A percentile compares a stretch with the other conserved stretches of the same genome.
Conservation (phyloP, 1,140 invertebrate species). For the Trachymyrmex cornetzi region DNA sequence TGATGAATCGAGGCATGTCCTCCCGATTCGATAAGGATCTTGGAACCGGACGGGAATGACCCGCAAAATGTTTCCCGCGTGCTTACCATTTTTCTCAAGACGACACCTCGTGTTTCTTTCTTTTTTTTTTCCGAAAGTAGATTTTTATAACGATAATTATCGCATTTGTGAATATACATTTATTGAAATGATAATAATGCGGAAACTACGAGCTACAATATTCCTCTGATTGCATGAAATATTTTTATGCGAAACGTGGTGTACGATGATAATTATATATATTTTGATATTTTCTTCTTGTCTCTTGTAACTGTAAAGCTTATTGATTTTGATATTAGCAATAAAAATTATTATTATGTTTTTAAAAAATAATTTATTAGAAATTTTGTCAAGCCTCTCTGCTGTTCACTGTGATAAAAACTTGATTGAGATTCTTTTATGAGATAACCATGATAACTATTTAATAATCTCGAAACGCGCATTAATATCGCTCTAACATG, state of each 20-base stretch:
- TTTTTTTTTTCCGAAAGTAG: neutral
- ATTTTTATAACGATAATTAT: neutral
- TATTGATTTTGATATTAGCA: neutral
- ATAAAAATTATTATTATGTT: neutral
- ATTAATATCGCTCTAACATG: slow-evolving; percentile 3
- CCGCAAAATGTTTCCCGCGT: slow-evolving; percentile 26
- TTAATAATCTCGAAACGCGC: slow-evolving; percentile 41
- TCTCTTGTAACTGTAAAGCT: neutral
- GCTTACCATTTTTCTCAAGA: slow-evolving; percentile 49
- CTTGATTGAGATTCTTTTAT: slow-evolving; percentile 10
- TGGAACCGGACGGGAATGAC: slow-evolving; percentile 48
- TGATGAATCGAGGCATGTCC: slow-evolving; percentile 65
- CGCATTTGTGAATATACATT: neutral
- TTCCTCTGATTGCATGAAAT: neutral
- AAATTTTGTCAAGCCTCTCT: neutral
- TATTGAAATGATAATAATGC: neutral
- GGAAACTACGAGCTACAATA: neutral
- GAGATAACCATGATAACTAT: slow-evolving; percentile 47
- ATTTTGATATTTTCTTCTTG: neutral
- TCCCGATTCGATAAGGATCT: slow-evolving; percentile 66
- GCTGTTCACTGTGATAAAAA: neutral
- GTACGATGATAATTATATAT: no score
- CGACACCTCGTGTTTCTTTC: neutral
- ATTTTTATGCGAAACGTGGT: neutral
- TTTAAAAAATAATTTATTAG: neutral